phyloP scores from a whole-genome alignment of 2,113 vertebrate genomes.

The Entomyzon cyanotis region DNA sequence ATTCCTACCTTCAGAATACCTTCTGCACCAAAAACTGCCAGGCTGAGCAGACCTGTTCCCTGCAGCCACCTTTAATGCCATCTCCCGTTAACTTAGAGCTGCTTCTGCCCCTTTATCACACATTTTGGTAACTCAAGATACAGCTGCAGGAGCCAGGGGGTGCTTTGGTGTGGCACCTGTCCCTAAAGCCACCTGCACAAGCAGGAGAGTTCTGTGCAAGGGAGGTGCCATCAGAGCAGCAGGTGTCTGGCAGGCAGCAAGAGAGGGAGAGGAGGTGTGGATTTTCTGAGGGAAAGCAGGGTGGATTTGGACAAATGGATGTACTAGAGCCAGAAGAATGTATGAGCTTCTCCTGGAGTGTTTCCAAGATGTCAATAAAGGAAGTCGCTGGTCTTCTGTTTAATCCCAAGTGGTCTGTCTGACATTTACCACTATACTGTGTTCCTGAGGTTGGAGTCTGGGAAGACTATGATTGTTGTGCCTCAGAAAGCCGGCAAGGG shows the following conservation, averaged over 20 bases:
- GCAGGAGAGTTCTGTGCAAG: not conserved
- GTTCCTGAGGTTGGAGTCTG: constrained; percentile 19
- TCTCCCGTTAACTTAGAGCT: not conserved
- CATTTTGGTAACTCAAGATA: not conserved
- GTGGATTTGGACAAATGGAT: not conserved
- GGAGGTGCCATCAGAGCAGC: not conserved
- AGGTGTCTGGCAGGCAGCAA: not conserved
- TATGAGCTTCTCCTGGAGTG: constrained; percentile 7
- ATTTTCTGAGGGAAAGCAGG: not conserved
- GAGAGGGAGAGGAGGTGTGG: not conserved
- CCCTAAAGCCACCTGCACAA: not conserved
- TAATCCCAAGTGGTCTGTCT: constrained; percentile 26
- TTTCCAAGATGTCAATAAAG: constrained; percentile 36
- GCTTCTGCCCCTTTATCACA: not conserved
- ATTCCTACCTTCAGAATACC: not conserved
- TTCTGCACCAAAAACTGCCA: not conserved
- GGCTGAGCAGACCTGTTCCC: not conserved
- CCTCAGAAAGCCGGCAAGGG: not conserved
- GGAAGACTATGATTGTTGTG: constrained; percentile 6
- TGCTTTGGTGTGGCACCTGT: not conserved
- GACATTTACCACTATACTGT: constrained; percentile 18
- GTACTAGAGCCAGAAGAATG: not conserved
- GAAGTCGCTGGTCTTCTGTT: not conserved
- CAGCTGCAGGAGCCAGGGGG: not conserved
- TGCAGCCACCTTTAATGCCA: not conserved